Evolutionary conservation across 2,113 vertebrate species (phyloP).

Genomic region (Potamarius usumacintae): DNA sequence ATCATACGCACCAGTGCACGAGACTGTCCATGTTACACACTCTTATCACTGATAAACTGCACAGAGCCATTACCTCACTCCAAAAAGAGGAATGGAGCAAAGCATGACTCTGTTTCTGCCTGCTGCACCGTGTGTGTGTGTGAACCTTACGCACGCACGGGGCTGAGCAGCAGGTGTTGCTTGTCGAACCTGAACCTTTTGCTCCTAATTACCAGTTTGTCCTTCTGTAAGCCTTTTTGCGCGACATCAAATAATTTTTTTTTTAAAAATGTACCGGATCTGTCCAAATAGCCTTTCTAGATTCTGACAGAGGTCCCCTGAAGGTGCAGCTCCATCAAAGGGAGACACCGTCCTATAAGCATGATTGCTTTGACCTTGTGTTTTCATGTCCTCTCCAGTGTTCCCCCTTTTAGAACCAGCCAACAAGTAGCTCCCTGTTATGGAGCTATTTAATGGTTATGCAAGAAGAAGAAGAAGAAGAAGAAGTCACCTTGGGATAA

Average conservation of each 20-base stretch:
- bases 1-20: not conserved
- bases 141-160: not conserved
- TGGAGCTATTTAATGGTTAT: not conserved
- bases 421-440: conserved; percentile 34
- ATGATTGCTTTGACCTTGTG: conserved; percentile 75
- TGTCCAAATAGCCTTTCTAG: not conserved
- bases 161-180: conserved; percentile 76
- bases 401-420: not conserved
- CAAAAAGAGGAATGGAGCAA: conserved; percentile 55
- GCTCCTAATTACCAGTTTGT: conserved; percentile 62
- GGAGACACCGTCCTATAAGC: conserved; percentile 43
- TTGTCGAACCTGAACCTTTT: conserved; percentile 65
- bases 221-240: not conserved
- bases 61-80: conserved; percentile 66
- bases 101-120: conserved; percentile 47
- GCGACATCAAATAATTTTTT: not conserved
- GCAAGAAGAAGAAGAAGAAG: conserved; percentile 31
- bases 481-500: conserved; percentile 50
- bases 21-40: not conserved
- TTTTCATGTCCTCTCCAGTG: conserved; percentile 62
- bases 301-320: not conserved
- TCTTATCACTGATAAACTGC: conserved; percentile 33
- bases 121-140: not conserved
- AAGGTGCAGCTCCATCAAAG: not conserved
- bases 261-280: not conserved